Percentiles rank a stretch among this genome's conserved stretches.
Conservation (phyloP, 2,888 invertebrate genomes). For the Cheilosia urbana region DNA sequence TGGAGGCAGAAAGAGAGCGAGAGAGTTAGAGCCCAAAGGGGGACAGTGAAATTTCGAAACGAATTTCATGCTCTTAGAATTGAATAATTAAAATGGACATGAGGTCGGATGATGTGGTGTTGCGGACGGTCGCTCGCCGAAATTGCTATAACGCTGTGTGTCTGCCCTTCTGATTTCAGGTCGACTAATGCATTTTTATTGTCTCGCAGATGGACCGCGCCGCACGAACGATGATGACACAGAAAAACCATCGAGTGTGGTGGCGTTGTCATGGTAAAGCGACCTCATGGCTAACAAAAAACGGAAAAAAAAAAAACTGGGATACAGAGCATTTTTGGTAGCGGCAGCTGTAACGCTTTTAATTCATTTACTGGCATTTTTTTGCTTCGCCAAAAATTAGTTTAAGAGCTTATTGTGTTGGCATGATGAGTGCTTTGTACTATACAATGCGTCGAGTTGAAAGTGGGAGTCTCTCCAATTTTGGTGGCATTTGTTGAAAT, state of each 20-base stretch:
- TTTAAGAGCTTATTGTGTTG: too few species aligned
- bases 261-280: background rate
- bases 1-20: background rate
- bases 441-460: too few species aligned
- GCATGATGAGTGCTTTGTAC: too few species aligned
- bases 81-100: constrained; percentile 75
- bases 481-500: too few species aligned
- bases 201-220: constrained; percentile 35
- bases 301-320: background rate
- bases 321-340: background rate
- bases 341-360: background rate
- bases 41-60: constrained; percentile 47
- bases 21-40: background rate
- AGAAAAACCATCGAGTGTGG: constrained; percentile 12
- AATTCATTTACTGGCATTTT: too few species aligned
- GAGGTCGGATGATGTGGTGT: constrained; percentile 69
- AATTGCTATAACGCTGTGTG: constrained; percentile 22
- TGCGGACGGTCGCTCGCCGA: constrained; percentile 38
- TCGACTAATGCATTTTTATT: constrained; percentile 71
- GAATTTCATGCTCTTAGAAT: constrained; percentile 68
- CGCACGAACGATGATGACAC: constrained; percentile 15
- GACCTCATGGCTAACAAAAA: background rate
- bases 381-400: too few species aligned
- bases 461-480: too few species aligned
- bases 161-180: constrained; percentile 5